Conservation (phyloP, 2,113 vertebrate genomes). For the Microcebus ravelobensis region DNA sequence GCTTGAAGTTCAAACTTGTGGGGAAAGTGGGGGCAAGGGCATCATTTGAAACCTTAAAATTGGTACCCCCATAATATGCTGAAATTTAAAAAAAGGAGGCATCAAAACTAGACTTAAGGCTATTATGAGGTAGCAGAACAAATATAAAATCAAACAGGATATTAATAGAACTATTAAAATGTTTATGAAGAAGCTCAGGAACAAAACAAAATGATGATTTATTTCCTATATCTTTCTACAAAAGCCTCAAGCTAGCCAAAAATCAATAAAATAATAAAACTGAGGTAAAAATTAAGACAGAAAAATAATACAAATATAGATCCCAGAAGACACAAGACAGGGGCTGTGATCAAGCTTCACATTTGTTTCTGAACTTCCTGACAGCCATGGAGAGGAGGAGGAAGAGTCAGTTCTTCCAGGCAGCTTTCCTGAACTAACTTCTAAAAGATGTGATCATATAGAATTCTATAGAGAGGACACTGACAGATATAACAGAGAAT, state of each 20-base stretch:
- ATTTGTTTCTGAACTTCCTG: background rate
- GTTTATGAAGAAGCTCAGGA: background rate
- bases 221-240: background rate
- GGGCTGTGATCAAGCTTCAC: background rate
- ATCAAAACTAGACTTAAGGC: background rate
- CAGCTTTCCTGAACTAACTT: background rate
- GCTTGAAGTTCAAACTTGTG: too few relatives aligned
- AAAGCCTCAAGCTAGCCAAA: background rate
- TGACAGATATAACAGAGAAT: background rate
- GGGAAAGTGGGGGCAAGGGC: too few relatives aligned
- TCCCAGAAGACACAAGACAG: background rate
- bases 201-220: background rate
- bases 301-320: background rate
- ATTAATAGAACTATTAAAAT: background rate
- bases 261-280: slow-evolving; percentile 3
- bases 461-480: background rate
- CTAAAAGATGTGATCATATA: background rate
- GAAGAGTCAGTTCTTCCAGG: background rate
- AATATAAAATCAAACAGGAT: background rate
- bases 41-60: too few relatives aligned
- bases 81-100: background rate
- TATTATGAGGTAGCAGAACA: background rate
- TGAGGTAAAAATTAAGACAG: background rate
- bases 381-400: background rate
- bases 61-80: too few relatives aligned